A percentile compares a stretch with the other conserved stretches of the same genome.
These are phyloP conservation scores for Amphipoea oculea DNA, from an alignment of 2,888 invertebrate genomes.

Conservation along the genomic window DNA sequence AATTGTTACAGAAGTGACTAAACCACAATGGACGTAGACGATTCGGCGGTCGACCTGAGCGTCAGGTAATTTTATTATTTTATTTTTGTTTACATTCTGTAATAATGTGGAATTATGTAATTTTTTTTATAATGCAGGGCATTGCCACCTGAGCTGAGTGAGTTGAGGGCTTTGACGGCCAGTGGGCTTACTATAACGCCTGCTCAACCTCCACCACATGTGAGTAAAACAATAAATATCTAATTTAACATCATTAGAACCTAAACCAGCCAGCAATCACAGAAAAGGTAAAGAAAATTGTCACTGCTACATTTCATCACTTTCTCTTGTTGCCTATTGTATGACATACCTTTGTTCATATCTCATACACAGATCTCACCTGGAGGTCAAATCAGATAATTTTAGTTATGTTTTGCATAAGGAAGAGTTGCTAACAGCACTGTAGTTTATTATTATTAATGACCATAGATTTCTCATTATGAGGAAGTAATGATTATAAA, in stretches of 20 bases:
- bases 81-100: slow-evolving; percentile 58
- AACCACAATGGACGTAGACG: slow-evolving; percentile 96
- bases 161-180: slow-evolving; percentile 91
- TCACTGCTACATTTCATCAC: slow-evolving; percentile 13
- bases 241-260: background rate
- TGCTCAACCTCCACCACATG: slow-evolving; percentile 90
- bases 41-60: slow-evolving; percentile 97
- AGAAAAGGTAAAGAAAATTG: background rate
- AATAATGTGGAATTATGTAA: slow-evolving; percentile 66
- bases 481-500: slow-evolving; percentile 29
- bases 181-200: slow-evolving; percentile 92
- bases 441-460: slow-evolving; percentile 25
- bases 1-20: slow-evolving; percentile 75
- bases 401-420: slow-evolving; percentile 28
- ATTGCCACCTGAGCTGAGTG: slow-evolving; percentile 89
- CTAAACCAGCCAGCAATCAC: background rate
- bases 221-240: slow-evolving; percentile 71
- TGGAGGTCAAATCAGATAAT: slow-evolving; percentile 51
- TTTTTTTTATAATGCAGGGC: slow-evolving; percentile 77
- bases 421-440: slow-evolving; percentile 2
- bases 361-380: slow-evolving; percentile 21
- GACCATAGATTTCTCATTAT: slow-evolving; percentile 1
- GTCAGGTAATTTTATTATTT: slow-evolving; percentile 91
- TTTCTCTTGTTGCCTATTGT: slow-evolving; percentile 21
- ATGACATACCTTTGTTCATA: slow-evolving; percentile 16